These are phyloP conservation scores for Brassicogethes aeneus DNA, from an alignment of 2,888 invertebrate species.

Conservation along the genomic window DNA sequence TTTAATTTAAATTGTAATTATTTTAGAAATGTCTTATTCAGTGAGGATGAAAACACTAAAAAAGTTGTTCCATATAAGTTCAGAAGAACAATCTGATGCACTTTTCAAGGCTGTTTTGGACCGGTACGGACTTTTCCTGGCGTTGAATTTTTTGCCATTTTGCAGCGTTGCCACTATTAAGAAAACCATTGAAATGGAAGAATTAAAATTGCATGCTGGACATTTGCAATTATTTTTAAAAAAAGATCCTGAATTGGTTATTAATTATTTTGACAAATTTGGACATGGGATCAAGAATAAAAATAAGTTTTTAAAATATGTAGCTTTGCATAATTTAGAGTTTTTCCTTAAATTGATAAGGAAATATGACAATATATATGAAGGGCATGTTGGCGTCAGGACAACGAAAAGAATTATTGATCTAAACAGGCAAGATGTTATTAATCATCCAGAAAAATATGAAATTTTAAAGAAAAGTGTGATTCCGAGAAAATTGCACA, in stretches of 20 bases:
- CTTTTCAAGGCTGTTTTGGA: background rate
- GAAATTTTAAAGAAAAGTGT: background rate
- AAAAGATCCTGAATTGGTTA: background rate
- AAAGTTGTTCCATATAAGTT: background rate
- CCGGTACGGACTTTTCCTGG: background rate
- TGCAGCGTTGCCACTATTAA: background rate
- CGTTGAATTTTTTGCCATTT: background rate
- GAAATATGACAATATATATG: background rate
- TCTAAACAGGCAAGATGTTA: background rate
- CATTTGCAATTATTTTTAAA: background rate
- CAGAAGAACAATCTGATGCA: background rate
- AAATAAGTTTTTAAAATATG: background rate
- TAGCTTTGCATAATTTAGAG: background rate
- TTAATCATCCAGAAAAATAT: background rate
- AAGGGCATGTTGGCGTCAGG: background rate
- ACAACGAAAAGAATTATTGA: slow-evolving; percentile 1
- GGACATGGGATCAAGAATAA: background rate
- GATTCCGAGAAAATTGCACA: background rate
- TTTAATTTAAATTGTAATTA: background rate
- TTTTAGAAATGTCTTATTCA: background rate
- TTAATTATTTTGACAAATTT: background rate
- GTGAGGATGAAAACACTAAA: background rate
- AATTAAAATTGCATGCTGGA: background rate
- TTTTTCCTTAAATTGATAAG: background rate
- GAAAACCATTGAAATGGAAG: background rate